Evolutionary conservation across 2,797 vertebrate species (phyloP).

Genomic region (Steatocranus sp.): DNA sequence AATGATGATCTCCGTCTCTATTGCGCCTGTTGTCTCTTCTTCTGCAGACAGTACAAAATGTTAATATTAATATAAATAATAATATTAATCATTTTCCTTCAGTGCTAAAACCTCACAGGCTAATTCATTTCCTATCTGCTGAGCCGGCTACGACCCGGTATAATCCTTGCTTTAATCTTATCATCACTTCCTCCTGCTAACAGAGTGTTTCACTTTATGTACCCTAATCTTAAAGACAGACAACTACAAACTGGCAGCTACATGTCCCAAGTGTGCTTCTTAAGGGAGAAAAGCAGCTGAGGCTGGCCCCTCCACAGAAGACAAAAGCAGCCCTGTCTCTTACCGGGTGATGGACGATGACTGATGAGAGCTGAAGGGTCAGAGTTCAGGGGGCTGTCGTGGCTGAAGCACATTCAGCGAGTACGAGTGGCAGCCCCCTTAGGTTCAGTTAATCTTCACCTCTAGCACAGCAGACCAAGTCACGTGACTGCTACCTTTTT

Average conservation of each 20-base stretch:
- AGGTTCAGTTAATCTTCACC: slow-evolving; percentile 6
- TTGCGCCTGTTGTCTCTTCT: slow-evolving; percentile 11
- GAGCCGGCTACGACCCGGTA: neutral
- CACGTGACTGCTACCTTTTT: neutral
- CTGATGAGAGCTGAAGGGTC: slow-evolving; percentile 57
- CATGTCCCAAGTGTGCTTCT: slow-evolving; percentile 27
- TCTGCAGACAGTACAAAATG: neutral
- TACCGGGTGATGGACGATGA: slow-evolving; percentile 61
- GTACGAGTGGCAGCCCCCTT: neutral
- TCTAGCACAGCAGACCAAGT: neutral
- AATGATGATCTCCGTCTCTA: slow-evolving; percentile 20
- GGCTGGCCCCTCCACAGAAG: slow-evolving; percentile 8
- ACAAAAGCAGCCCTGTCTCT: slow-evolving; percentile 65
- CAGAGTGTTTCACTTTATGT: slow-evolving; percentile 42
- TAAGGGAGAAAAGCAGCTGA: slow-evolving; percentile 57
- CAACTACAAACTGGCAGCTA: slow-evolving; percentile 38
- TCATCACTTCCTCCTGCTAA: slow-evolving; percentile 35
- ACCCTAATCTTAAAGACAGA: slow-evolving; percentile 47
- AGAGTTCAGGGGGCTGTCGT: slow-evolving; percentile 35
- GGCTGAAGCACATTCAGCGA: slow-evolving; percentile 28
- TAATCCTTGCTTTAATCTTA: slow-evolving; percentile 33
- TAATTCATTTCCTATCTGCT: neutral
- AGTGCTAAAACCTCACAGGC: neutral
- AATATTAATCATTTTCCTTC: neutral
- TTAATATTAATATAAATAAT: neutral